Evolutionary conservation across 2,113 vertebrate genomes (phyloP).

Genomic region (Trochalopteron elliotii): DNA sequence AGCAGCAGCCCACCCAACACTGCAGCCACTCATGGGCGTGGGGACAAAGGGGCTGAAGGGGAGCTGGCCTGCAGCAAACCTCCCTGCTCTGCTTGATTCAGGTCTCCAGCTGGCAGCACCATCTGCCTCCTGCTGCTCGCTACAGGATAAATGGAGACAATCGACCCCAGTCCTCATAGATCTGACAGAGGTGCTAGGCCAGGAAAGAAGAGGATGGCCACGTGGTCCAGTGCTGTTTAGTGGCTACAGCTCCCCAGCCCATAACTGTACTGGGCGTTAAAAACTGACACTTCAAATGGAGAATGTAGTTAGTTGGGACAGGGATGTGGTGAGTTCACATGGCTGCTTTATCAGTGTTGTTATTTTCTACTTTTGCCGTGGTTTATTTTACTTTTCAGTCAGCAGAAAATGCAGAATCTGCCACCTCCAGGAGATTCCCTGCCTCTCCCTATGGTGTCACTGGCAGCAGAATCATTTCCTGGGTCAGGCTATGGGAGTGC

Average conservation of each 20-base stretch:
- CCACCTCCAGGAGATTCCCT: background rate
- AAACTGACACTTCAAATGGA: background rate
- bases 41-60: background rate
- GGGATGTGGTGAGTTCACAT: background rate
- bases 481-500: background rate
- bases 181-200: no score
- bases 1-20: background rate
- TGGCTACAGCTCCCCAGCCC: background rate
- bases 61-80: background rate
- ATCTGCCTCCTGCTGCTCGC: background rate
- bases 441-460: fast-evolving
- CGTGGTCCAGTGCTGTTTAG: background rate
- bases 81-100: background rate
- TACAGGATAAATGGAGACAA: background rate
- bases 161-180: background rate
- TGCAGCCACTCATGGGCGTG: fast-evolving
- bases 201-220: background rate
- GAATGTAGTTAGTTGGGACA: background rate
- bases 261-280: background rate
- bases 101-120: background rate
- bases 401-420: background rate
- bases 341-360: background rate
- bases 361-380: background rate
- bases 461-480: background rate
- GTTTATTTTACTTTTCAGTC: background rate